phyloP scores from a whole-genome alignment of 2,888 invertebrate species.

The Machimus rusticus region DNA sequence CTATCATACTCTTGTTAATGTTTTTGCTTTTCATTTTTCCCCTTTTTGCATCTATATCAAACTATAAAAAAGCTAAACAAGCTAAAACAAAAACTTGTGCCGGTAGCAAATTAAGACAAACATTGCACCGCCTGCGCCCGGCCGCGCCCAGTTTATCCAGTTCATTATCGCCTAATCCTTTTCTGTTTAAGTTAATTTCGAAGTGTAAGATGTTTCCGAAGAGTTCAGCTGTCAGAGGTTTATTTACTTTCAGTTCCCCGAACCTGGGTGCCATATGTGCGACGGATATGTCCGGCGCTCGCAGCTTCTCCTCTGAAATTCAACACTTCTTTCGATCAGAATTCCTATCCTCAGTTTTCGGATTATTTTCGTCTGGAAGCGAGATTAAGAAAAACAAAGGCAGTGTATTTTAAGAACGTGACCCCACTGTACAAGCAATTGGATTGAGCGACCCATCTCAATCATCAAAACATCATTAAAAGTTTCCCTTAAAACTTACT shows the following conservation, averaged over 20 bases:
- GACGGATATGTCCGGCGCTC: not conserved
- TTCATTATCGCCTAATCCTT: slow-evolving; percentile 27
- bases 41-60: not conserved
- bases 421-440: not conserved
- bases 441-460: not conserved
- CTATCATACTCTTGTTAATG: not conserved
- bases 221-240: slow-evolving; percentile 1
- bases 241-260: not conserved
- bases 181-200: slow-evolving; percentile 13
- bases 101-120: not conserved
- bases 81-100: not conserved
- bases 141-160: slow-evolving; percentile 4
- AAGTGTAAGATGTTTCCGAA: slow-evolving; percentile 13
- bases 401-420: slow-evolving; percentile 22
- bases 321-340: not conserved
- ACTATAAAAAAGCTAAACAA: not conserved
- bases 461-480: slow-evolving; percentile 21
- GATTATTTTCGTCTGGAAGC: slow-evolving; percentile 12
- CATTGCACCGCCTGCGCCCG: not conserved
- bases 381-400: not conserved
- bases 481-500: not conserved
- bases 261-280: not conserved
- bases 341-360: not conserved
- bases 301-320: not conserved
- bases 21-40: not conserved